These are phyloP conservation scores for Serranus cabrilla DNA, from an alignment of 2,797 vertebrate species.

Conservation along the genomic window DNA sequence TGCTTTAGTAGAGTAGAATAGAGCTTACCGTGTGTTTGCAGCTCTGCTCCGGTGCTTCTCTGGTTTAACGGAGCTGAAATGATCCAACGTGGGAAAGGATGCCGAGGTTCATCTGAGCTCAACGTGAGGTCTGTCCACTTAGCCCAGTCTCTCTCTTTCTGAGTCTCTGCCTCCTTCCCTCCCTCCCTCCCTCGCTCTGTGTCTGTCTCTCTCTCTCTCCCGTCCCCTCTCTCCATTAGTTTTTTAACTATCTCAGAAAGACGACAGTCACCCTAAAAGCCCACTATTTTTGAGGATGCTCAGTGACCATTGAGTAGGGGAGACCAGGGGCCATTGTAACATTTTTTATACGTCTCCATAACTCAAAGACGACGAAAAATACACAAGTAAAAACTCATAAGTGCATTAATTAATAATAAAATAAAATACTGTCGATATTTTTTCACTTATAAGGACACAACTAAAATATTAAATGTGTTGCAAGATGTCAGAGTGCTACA, in stretches of 20 bases:
- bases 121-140: conserved; percentile 73
- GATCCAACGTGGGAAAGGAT: conserved; percentile 64
- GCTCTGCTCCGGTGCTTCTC: conserved; percentile 26
- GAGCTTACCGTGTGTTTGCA: conserved; percentile 62
- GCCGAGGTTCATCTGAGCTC: conserved; percentile 73
- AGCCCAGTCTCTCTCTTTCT: conserved; percentile 55
- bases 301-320: conserved; percentile 14
- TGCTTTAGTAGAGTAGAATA: not conserved
- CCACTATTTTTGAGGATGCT: conserved; percentile 37
- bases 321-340: too few relatives aligned
- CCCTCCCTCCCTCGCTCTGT: not conserved
- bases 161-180: not conserved
- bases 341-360: too few relatives aligned
- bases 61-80: conserved; percentile 58
- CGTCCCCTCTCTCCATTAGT: conserved; percentile 49
- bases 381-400: too few relatives aligned
- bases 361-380: too few relatives aligned
- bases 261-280: conserved; percentile 51
- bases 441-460: too few relatives aligned
- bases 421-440: too few relatives aligned
- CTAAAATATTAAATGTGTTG: too few relatives aligned
- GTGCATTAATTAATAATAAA: too few relatives aligned
- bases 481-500: too few relatives aligned
- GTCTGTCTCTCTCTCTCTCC: conserved; percentile 3
- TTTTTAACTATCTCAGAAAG: conserved; percentile 27